Evolutionary conservation across 2,113 vertebrate genomes (phyloP).

Genomic region (Eptesicus fuscus): DNA sequence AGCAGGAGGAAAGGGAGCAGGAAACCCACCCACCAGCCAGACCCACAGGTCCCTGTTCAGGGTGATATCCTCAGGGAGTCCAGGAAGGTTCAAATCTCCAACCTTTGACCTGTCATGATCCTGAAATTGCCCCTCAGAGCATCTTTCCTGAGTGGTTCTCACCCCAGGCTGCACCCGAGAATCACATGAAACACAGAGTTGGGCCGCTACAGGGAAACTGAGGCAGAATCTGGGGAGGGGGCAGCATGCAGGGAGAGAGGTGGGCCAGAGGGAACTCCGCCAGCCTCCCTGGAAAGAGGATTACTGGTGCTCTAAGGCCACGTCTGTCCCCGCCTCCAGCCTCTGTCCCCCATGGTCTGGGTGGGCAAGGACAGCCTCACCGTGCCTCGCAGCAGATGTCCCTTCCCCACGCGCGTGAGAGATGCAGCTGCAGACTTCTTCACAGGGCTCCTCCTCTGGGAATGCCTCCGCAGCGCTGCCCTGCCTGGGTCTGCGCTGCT

Average conservation of each 20-base stretch:
- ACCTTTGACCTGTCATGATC: not conserved
- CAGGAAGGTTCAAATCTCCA: not conserved
- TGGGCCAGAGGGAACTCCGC: not conserved
- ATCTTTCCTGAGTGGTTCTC: not conserved
- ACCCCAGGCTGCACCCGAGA: not conserved
- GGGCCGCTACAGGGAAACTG: not conserved
- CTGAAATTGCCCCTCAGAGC: not conserved
- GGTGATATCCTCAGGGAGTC: not conserved
- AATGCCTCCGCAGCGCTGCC: not conserved
- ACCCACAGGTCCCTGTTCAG: not conserved
- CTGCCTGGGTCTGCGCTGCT: not conserved
- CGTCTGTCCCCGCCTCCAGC: not conserved
- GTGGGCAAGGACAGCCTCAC: not conserved
- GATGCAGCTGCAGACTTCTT: not conserved
- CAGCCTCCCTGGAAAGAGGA: not conserved
- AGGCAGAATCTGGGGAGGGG: not conserved
- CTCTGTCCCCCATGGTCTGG: not conserved
- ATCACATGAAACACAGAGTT: not conserved
- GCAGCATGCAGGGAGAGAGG: not conserved
- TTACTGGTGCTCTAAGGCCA: not conserved
- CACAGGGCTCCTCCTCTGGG: not conserved
- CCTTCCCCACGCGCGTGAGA: rapidly evolving
- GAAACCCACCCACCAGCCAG: not conserved
- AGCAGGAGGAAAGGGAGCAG: not conserved
- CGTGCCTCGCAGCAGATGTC: not conserved